Evolutionary conservation across 2,113 vertebrate genomes (phyloP).

Genomic region (Hemicordylus capensis): DNA sequence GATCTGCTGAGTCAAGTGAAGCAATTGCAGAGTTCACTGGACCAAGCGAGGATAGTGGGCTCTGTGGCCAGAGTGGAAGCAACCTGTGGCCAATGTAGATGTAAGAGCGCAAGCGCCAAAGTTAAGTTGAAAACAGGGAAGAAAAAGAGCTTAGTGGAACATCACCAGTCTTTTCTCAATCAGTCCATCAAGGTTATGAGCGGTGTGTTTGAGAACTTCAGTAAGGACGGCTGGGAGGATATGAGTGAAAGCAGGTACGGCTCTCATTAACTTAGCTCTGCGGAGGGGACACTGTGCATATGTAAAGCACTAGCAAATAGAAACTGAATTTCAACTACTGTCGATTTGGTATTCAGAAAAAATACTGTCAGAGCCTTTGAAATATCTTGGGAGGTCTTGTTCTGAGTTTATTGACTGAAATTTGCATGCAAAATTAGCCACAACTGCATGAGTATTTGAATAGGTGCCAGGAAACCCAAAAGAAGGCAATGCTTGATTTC

Average conservation of each 20-base stretch:
- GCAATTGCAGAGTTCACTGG: conserved; percentile 77
- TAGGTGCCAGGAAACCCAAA: conserved; percentile 93
- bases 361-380: conserved; percentile 96
- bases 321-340: conserved; percentile 97
- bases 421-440: conserved; percentile 99
- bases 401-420: conserved; percentile 99
- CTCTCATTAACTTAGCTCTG: conserved; percentile 92
- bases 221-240: conserved; percentile 96
- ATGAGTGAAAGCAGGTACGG: conserved; percentile 91
- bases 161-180: conserved; percentile 81
- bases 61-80: conserved; percentile 53
- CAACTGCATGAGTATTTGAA: conserved; percentile 94
- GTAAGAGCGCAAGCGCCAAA: conserved; percentile 78
- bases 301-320: conserved; percentile 94
- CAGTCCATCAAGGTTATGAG: conserved; percentile 90
- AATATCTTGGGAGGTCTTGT: conserved; percentile 99
- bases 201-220: conserved; percentile 84
- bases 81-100: conserved; percentile 62
- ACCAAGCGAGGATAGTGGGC: conserved; percentile 73
- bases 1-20: conserved; percentile 76
- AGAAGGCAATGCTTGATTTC: conserved; percentile 93
- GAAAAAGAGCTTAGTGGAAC: conserved; percentile 77
- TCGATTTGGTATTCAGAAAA: conserved; percentile 99
- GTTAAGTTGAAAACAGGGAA: conserved; percentile 84
- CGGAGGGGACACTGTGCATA: conserved; percentile 92